Evolutionary conservation across 53 echinoderm and acorn worm species (phyloP), one percentile per base, ranked within the genome.

Genomic region (Apostichopus leukothele): DNA sequence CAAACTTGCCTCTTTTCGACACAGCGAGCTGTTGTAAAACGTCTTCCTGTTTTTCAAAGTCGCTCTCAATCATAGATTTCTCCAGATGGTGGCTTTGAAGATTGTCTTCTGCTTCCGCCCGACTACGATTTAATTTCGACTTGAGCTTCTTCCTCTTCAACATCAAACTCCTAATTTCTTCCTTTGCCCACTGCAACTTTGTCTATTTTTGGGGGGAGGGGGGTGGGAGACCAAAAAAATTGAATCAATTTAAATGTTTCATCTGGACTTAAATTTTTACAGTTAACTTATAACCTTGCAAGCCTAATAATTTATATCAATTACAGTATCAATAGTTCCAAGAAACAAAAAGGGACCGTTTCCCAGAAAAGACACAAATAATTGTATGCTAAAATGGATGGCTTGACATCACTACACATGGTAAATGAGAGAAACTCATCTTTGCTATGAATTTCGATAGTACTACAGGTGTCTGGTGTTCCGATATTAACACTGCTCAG

Each of bases 121-220:
- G 75, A 60, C 93, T 95, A n/a, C 88, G 89, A 88, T 95, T 89
- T 66, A 95, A 75, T 23, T 90, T 88, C 0, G 78, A 53, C 73
- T 89, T 90, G 51, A 95, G 76, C 76, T 75, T 90, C 57, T 67
- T 88, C 87, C 90, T 90, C 16, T 85, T 60, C 7, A 67, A 55
- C 6, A 88, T 78, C 81, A 74, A 84, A 39, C 23, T 80, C 22
- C 76, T 86, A 10, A 92, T 60, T 78, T 93, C 95, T 78, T 87
- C 89, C 52, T 92, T 89, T 39, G 92, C 26, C 95, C 95, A 95
- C 12, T 93, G 91, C 50, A 95, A 88, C 83, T 95, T 93, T 52
- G 89, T 91, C 95, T 95, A 71, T 22, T 20, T 57, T 57, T 57
- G 39, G 39, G 39, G 39, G 39, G 39, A 39, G 39, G 39, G 25